Percentiles rank a stretch among this genome's conserved stretches.
Conservation (phyloP, 64 coral and sea anemone genomes). For the Actinia equina region DNA sequence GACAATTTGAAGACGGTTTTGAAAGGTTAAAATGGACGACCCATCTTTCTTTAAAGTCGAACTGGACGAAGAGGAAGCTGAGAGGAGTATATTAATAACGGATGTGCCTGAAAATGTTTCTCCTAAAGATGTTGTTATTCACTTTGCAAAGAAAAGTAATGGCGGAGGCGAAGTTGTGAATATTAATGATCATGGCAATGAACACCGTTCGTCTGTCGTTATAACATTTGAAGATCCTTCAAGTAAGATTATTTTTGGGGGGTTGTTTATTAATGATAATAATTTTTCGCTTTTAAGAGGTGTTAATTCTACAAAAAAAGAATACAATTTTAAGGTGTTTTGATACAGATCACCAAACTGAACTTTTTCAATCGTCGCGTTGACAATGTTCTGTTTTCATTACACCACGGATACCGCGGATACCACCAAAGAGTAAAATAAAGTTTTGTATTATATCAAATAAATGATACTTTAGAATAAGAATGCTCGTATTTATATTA, state of each 20-base stretch:
- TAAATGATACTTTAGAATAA: too few relatives aligned
- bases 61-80: constrained; percentile 11
- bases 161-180: constrained; percentile 60
- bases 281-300: not conserved
- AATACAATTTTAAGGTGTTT: too few relatives aligned
- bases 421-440: too few relatives aligned
- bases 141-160: constrained; percentile 55
- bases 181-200: not conserved
- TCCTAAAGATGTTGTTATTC: constrained; percentile 27
- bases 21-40: not conserved
- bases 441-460: too few relatives aligned
- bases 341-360: too few relatives aligned
- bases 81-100: not conserved
- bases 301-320: not conserved
- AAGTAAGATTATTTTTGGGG: not conserved
- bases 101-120: not conserved
- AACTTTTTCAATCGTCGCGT: too few relatives aligned
- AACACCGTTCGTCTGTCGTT: not conserved
- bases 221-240: constrained; percentile 2
- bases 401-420: too few relatives aligned
- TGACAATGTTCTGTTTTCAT: too few relatives aligned
- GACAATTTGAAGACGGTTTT: not conserved
- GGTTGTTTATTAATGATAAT: not conserved
- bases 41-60: not conserved
- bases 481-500: too few relatives aligned